A percentile compares a stretch with the other conserved stretches of the same genome.
These are phyloP conservation scores for Carposina sasakii DNA, from an alignment of 1,140 invertebrate species.

Conservation along the genomic window DNA sequence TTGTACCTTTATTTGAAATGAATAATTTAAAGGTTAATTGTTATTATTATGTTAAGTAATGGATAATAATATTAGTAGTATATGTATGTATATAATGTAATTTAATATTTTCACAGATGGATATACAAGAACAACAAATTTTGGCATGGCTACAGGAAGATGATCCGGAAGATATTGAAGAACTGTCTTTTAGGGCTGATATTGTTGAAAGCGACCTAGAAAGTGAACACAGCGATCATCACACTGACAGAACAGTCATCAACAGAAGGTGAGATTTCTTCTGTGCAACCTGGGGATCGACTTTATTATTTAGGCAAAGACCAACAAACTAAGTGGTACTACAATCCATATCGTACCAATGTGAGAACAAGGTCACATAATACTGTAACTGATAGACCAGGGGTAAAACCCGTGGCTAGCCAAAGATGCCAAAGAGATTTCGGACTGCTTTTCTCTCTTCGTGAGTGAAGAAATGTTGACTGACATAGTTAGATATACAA, in stretches of 20 bases:
- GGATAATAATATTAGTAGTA: too few relatives aligned
- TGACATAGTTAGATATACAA: constrained; percentile 33
- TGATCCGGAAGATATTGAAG: constrained; percentile 1
- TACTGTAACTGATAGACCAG: neutral
- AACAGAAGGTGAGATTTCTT: neutral
- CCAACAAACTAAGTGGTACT: neutral
- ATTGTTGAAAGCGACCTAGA: neutral
- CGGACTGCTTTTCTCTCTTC: constrained; percentile 30
- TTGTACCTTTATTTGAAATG: constrained; percentile 9
- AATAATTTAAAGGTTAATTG: too few relatives aligned
- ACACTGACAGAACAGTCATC: constrained; percentile 2
- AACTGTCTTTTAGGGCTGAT: neutral
- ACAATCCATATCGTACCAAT: constrained; percentile 1
- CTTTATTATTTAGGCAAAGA: neutral
- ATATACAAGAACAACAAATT: neutral
- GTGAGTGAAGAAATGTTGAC: constrained; percentile 21
- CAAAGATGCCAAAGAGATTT: neutral
- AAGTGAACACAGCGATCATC: neutral
- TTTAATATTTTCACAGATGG: neutral
- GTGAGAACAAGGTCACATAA: constrained; percentile 1
- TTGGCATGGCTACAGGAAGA: neutral
- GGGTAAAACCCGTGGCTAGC: neutral
- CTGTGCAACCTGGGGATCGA: neutral
- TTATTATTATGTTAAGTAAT: too few relatives aligned
- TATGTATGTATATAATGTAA: too few relatives aligned